Evolutionary conservation across 1,140 invertebrate genomes (phyloP), one percentile per base, ranked within the genome.

Genomic region (Lepeophtheirus salmonis): DNA sequence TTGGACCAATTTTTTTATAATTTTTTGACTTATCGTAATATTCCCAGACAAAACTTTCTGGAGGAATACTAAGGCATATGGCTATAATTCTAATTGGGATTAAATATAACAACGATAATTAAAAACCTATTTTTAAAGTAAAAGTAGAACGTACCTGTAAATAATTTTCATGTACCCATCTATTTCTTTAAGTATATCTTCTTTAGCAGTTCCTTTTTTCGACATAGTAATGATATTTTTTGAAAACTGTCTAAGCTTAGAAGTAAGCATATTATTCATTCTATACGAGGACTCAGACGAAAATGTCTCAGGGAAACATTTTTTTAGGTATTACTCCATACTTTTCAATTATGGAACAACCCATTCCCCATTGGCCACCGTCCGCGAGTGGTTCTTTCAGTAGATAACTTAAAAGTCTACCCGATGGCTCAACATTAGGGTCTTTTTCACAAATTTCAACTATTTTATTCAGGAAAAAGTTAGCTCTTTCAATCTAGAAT

Each of bases 361-460:
- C 69, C 86, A 91, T 90, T 66, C 89, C 83, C 87, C 86, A 91
- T 69, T 91, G 88, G 0, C 89, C 89, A 26, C 89, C 89, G 69
- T 92, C 89, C 52, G 77, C 77, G 21, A 80, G 78, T 18, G 86
- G 86, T 67, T 87, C 82, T 68, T 80, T 66, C 1, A 76, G 68
- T n/a, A 73, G 65, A 64, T 70, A 74, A 26, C 66, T 65, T n/a
- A 73, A 62, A 2, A 73, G 64, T 16, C 73, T 64, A 20, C 63
- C 64, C 18, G 64, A 61, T 3, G 18, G 54, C 12, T 25, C 54
- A 10, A 0, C 84, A 83, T 64, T 87, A 83, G 0, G 88, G 77
- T 10, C 76, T 67, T 68, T 91, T 86, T 2, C 80, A 80, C 48
- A 80, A 75, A 61, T 74, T 77, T 0, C 84, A 81, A 6, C 81